Evolutionary conservation across 2,888 invertebrate species (phyloP).

Genomic region (Mantis religiosa): DNA sequence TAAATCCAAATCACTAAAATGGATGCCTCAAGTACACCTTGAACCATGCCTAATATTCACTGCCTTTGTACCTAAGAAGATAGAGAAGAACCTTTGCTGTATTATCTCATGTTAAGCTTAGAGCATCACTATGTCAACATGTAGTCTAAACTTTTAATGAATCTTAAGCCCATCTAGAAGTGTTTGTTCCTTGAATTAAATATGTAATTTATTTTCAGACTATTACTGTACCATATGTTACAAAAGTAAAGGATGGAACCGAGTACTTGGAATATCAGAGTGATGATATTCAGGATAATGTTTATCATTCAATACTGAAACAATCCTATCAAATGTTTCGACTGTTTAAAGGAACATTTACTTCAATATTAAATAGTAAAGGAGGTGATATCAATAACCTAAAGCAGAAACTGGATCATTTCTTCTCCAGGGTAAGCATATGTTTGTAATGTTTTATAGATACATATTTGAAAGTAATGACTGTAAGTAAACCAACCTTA

Average conservation of each 20-base stretch:
- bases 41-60: too few species aligned
- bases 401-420: slow-evolving; percentile 68
- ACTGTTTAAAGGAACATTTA: slow-evolving; percentile 77
- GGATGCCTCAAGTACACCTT: too few species aligned
- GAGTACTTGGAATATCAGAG: slow-evolving; percentile 69
- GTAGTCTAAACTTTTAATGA: too few species aligned
- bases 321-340: slow-evolving; percentile 83
- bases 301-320: slow-evolving; percentile 64
- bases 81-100: too few species aligned
- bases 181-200: neutral
- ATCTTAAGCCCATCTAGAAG: neutral
- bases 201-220: slow-evolving; percentile 53
- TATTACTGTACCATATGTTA: slow-evolving; percentile 66
- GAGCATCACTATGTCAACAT: too few species aligned
- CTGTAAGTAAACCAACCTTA: neutral
- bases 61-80: too few species aligned
- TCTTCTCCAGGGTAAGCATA: slow-evolving; percentile 67
- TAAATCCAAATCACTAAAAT: too few species aligned
- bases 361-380: slow-evolving; percentile 53
- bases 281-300: slow-evolving; percentile 75
- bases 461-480: neutral
- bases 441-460: neutral
- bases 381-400: slow-evolving; percentile 54
- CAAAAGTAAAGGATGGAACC: slow-evolving; percentile 67
- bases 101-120: too few species aligned